phyloP scores from a whole-genome alignment of 2,797 vertebrate species.

The Spinibarbus caldwelli region DNA sequence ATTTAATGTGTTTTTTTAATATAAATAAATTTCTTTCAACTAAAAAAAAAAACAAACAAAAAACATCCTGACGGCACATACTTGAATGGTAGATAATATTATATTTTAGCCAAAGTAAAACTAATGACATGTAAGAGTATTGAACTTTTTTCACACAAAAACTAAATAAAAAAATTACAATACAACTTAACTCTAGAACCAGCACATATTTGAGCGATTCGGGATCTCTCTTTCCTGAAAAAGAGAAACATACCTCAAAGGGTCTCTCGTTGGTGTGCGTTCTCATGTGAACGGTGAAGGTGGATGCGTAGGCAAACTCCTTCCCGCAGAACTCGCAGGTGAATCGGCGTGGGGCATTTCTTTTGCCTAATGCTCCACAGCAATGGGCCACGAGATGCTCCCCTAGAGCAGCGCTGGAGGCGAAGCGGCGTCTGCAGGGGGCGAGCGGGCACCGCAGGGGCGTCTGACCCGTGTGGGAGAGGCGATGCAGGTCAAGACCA shows the following conservation, averaged over 20 bases:
- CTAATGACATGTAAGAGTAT: background rate
- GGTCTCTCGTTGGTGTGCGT: conserved; percentile 83
- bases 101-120: background rate
- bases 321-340: conserved; percentile 79
- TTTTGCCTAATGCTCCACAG: conserved; percentile 72
- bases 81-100: background rate
- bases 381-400: conserved; percentile 80
- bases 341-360: conserved; percentile 70
- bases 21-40: background rate
- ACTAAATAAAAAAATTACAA: background rate
- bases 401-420: conserved; percentile 75
- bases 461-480: conserved; percentile 84
- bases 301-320: conserved; percentile 82
- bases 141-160: background rate
- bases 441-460: conserved; percentile 81
- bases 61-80: background rate
- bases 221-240: background rate
- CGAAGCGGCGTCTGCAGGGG: conserved; percentile 81
- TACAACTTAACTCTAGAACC: background rate
- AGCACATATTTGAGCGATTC: background rate
- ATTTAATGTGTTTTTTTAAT: no score
- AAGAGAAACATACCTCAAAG: conserved; percentile 73
- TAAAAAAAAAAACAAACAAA: background rate
- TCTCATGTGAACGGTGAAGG: conserved; percentile 82
- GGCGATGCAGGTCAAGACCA: conserved; percentile 81